phyloP scores from a whole-genome alignment of 2,113 vertebrate species.

The Bos indicus region DNA sequence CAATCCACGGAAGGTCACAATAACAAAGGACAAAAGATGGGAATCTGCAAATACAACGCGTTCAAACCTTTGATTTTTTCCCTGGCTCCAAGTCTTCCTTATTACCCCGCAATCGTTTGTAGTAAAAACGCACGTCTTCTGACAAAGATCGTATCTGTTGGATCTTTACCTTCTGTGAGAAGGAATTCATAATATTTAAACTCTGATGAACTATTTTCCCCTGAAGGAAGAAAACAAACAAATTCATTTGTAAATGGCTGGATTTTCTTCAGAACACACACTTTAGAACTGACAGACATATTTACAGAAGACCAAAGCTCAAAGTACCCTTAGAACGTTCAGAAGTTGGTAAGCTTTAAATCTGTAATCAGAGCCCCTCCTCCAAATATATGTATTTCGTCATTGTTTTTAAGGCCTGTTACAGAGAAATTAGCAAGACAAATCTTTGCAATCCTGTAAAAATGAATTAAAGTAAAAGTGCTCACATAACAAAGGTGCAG shows the following conservation, averaged over 20 bases:
- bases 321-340: not conserved
- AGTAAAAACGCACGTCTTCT: slow-evolving; percentile 95
- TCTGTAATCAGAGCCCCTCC: not conserved
- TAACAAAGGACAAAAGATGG: not conserved
- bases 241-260: not conserved
- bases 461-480: not conserved
- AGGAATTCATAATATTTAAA: slow-evolving; percentile 95
- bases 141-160: slow-evolving; percentile 94
- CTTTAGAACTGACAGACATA: not conserved
- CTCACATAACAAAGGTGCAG: not conserved
- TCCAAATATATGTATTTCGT: not conserved
- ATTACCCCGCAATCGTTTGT: slow-evolving; percentile 92
- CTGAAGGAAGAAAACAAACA: slow-evolving; percentile 76
- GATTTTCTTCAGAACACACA: slow-evolving; percentile 20
- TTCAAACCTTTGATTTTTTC: slow-evolving; percentile 94
- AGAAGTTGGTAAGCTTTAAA: slow-evolving; percentile 2
- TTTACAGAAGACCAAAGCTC: slow-evolving; percentile 27
- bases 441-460: not conserved
- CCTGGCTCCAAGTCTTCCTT: slow-evolving; percentile 95
- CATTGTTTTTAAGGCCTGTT: not conserved
- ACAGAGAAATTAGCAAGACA: not conserved
- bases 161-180: slow-evolving; percentile 95
- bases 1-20: not conserved
- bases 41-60: not conserved
- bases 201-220: slow-evolving; percentile 96